These are phyloP conservation scores for Exephanes ischioxanthus DNA, from an alignment of 2,888 invertebrate genomes.

Conservation along the genomic window DNA sequence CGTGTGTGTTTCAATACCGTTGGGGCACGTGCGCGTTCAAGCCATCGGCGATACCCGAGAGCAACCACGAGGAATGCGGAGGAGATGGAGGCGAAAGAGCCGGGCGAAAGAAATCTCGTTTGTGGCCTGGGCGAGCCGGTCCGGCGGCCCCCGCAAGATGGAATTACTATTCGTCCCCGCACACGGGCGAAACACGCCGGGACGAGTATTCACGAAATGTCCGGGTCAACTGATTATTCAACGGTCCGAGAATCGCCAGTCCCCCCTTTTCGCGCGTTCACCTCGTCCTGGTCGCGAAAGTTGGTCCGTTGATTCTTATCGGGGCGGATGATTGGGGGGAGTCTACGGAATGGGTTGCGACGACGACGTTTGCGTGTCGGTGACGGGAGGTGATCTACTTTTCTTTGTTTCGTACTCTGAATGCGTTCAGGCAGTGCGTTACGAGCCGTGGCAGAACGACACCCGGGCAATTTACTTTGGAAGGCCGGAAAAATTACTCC, in stretches of 20 bases:
- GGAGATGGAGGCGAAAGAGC: conserved; percentile 18
- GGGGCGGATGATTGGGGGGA: neutral
- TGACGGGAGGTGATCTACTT: conserved; percentile 12
- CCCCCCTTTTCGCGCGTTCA: neutral
- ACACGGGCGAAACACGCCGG: neutral
- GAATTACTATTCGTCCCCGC: conserved; percentile 44
- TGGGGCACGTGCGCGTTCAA: conserved; percentile 52
- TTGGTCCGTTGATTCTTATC: conserved; percentile 41
- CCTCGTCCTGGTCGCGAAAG: neutral
- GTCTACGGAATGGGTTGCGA: conserved; percentile 28
- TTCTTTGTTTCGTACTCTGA: conserved; percentile 30
- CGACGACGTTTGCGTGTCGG: conserved; percentile 26
- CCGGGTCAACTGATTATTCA: conserved; percentile 60
- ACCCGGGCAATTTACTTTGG: neutral
- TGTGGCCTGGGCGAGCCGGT: conserved; percentile 43
- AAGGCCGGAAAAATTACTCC: conserved; percentile 23
- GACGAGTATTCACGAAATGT: conserved; percentile 54
- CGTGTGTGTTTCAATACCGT: conserved; percentile 55
- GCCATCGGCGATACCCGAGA: conserved; percentile 16
- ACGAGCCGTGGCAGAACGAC: neutral
- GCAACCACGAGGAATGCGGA: neutral
- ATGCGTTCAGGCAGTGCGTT: neutral
- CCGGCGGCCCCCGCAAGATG: conserved; percentile 53
- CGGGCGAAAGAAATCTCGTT: conserved; percentile 48
- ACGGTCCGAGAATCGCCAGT: conserved; percentile 15